phyloP scores from a whole-genome alignment of 2,113 vertebrate species.

The Petrocephalus microphthalmus region DNA sequence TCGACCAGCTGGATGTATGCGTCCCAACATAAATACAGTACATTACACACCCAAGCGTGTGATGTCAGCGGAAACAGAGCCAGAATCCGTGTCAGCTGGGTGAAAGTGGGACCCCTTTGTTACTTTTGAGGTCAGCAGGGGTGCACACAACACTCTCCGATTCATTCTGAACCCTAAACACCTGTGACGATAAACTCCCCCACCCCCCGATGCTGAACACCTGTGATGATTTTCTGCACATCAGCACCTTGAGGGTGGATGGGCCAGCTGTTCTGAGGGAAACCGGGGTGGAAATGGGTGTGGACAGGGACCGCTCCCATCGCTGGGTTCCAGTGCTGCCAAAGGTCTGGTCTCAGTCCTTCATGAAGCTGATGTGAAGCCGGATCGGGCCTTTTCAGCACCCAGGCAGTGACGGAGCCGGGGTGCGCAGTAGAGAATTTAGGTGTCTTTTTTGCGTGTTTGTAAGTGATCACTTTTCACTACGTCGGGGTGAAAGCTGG shows the following conservation, averaged over 20 bases:
- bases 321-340: constrained; percentile 37
- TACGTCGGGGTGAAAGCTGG: constrained; percentile 26
- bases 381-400: constrained; percentile 32
- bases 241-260: neutral
- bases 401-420: constrained; percentile 30
- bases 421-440: constrained; percentile 29
- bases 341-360: constrained; percentile 56
- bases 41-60: neutral
- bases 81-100: neutral
- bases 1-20: neutral
- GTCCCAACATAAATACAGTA: neutral
- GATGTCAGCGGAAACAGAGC: neutral
- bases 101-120: neutral
- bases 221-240: neutral
- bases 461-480: constrained; percentile 37
- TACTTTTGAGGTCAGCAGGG: constrained; percentile 11
- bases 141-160: neutral
- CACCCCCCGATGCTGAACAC: neutral
- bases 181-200: neutral
- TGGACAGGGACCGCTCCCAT: constrained; percentile 38
- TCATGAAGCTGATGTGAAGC: constrained; percentile 38
- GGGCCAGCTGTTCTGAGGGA: constrained; percentile 3
- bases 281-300: constrained; percentile 18
- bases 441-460: constrained; percentile 37
- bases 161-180: neutral